phyloP scores from a whole-genome alignment of 2,797 vertebrate genomes.

The Capromys pilorides region DNA sequence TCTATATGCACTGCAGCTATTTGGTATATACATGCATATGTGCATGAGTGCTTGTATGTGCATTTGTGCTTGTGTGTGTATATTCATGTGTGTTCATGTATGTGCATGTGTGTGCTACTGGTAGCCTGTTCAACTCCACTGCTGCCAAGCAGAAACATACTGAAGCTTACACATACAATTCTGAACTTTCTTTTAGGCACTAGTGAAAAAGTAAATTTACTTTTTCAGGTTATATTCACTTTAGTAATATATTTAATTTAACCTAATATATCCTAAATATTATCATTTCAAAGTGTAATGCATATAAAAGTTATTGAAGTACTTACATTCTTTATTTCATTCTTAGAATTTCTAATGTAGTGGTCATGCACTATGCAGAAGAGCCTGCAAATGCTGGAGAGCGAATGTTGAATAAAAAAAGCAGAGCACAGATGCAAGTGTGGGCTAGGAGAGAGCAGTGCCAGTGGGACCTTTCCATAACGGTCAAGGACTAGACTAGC shows the following conservation, averaged over 20 bases:
- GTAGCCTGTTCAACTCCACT: background rate
- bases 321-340: constrained; percentile 7
- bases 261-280: background rate
- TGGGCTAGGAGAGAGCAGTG: background rate
- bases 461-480: background rate
- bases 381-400: background rate
- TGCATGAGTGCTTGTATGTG: background rate
- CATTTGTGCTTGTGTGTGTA: no score
- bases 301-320: background rate
- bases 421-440: no score
- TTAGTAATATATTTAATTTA: constrained; percentile 10
- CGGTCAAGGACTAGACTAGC: background rate
- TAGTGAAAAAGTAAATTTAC: background rate
- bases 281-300: background rate
- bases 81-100: background rate
- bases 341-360: background rate
- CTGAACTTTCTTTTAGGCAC: background rate
- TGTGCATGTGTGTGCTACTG: background rate
- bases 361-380: background rate
- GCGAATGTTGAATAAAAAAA: background rate
- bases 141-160: background rate
- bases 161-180: background rate
- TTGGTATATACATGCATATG: background rate
- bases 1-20: background rate
- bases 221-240: background rate